These are phyloP conservation scores for Mormyrus hasselquistii DNA, from an alignment of 2,797 vertebrate species.

Conservation along the genomic window DNA sequence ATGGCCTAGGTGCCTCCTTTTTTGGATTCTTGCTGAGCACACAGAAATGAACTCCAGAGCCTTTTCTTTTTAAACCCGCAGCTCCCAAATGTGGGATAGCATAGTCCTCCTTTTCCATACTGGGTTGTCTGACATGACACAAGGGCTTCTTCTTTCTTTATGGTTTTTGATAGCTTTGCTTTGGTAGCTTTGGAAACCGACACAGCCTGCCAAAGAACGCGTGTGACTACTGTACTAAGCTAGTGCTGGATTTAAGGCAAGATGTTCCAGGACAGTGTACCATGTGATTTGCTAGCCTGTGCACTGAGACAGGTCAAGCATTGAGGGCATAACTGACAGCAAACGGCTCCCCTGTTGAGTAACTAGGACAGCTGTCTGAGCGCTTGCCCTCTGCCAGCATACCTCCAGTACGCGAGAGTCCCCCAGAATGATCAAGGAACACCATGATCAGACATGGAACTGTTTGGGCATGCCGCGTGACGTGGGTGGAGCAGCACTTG, in stretches of 20 bases:
- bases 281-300: neutral
- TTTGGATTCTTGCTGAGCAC: neutral
- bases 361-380: conserved; percentile 1
- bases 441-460: neutral
- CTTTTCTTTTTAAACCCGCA: neutral
- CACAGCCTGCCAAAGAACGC: neutral
- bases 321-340: neutral
- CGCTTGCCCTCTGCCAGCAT: neutral
- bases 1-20: neutral
- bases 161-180: neutral
- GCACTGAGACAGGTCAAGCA: neutral
- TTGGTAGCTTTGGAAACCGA: neutral
- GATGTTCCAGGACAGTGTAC: neutral
- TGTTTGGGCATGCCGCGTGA: neutral
- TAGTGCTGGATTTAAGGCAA: neutral
- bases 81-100: neutral
- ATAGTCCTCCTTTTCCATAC: neutral
- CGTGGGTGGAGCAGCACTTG: neutral
- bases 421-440: neutral
- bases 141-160: neutral
- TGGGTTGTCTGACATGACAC: neutral
- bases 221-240: neutral
- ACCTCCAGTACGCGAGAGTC: neutral
- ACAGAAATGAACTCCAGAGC: neutral
- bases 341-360: neutral